phyloP scores from a whole-genome alignment of 1,140 invertebrate species.

The Cardiocondyla obscurior region DNA sequence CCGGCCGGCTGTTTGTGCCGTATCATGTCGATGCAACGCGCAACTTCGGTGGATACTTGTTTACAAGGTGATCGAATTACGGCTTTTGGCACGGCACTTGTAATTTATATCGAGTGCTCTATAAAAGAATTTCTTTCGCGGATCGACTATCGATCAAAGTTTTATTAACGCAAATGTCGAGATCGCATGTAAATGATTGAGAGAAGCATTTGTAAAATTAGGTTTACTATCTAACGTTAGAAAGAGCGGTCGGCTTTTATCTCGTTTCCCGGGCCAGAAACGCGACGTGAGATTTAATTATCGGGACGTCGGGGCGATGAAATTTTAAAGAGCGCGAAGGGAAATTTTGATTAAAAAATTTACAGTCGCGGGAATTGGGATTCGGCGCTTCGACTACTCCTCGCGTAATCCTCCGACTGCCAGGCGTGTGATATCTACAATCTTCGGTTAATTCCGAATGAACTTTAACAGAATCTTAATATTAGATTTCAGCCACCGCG shows the following conservation, averaged over 20 bases:
- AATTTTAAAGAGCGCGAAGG: not conserved
- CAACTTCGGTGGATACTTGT: slow-evolving; percentile 34
- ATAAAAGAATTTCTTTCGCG: not conserved
- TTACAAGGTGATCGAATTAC: slow-evolving; percentile 51
- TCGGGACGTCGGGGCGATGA: not conserved
- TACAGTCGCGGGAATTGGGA: not conserved
- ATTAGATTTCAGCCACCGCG: not conserved
- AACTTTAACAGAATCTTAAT: slow-evolving; percentile 32
- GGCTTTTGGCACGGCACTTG: not conserved
- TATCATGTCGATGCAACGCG: slow-evolving; percentile 5
- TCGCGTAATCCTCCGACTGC: slow-evolving; percentile 6
- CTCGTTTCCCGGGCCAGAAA: not conserved
- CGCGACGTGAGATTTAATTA: not conserved
- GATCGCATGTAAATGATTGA: not conserved
- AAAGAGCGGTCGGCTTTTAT: not conserved
- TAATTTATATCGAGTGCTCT: slow-evolving; percentile 11
- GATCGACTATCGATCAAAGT: not conserved
- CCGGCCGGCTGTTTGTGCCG: slow-evolving; percentile 18
- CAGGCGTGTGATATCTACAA: slow-evolving; percentile 35
- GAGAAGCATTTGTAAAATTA: not conserved
- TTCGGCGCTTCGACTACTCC: not conserved
- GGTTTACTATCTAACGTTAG: not conserved
- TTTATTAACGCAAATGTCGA: not conserved
- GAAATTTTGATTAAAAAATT: not conserved
- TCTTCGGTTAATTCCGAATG: slow-evolving; percentile 27